A percentile compares a stretch with the other conserved stretches of the same genome.
Conservation (phyloP, 2,797 vertebrate species). For the Xerus rutilus region DNA sequence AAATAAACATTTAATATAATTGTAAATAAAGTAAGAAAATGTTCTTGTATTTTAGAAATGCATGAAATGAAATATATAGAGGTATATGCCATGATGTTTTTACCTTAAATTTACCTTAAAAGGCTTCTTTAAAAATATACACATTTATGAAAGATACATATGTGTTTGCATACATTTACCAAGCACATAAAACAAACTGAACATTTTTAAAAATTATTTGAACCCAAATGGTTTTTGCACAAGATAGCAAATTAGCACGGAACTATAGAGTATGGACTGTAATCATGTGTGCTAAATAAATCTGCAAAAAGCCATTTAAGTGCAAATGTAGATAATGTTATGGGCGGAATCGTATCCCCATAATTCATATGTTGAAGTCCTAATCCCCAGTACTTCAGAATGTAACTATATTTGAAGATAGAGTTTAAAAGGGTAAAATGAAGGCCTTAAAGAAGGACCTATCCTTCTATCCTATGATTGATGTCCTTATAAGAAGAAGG, state of each 20-base stretch:
- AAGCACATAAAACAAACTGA: conserved; percentile 2
- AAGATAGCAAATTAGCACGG: background rate
- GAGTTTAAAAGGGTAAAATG: background rate
- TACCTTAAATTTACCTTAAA: conserved; percentile 27
- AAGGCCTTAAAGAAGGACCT: background rate
- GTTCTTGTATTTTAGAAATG: conserved; percentile 19
- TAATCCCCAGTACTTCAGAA: background rate
- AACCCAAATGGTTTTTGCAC: background rate
- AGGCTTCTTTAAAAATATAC: background rate
- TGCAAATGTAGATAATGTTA: background rate
- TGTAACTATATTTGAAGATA: background rate
- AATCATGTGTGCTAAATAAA: rapidly evolving
- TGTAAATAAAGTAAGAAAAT: background rate
- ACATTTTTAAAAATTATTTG: background rate
- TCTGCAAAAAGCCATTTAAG: background rate
- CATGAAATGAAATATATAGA: background rate
- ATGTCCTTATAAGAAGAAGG: background rate
- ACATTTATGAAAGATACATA: background rate
- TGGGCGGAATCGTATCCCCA: background rate
- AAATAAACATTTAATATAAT: conserved; percentile 15
- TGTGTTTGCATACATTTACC: background rate
- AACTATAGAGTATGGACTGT: background rate
- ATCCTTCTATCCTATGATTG: background rate
- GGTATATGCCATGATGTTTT: background rate
- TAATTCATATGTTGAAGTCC: background rate